A percentile compares a stretch with the other conserved stretches of the same genome.
Conservation (phyloP, 1,140 invertebrate species). For the Hycleus cichorii region DNA sequence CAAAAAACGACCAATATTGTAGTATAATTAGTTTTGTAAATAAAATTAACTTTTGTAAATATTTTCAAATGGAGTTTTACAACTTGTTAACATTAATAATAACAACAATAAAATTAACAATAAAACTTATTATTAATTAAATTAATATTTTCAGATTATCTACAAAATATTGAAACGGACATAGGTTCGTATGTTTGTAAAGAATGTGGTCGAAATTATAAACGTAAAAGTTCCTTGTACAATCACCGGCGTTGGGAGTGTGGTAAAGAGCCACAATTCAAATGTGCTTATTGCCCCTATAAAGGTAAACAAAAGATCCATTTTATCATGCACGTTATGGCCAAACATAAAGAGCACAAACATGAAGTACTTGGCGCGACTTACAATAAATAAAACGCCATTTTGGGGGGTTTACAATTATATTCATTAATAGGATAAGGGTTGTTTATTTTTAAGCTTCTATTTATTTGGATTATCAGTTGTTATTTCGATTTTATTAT, state of each 20-base stretch:
- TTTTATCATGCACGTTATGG: conserved; percentile 31
- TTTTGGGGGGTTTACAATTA: not conserved
- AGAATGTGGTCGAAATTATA: conserved; percentile 30
- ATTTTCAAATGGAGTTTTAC: not conserved
- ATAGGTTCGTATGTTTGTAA: conserved; percentile 8
- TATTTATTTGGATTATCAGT: not conserved
- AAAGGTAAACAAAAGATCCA: conserved; percentile 34
- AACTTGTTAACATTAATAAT: not conserved
- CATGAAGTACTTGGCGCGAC: conserved; percentile 7
- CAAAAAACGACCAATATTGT: too few species aligned
- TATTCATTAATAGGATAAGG: not conserved
- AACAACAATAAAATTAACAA: too few species aligned
- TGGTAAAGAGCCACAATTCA: conserved; percentile 49
- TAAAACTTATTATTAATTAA: not conserved
- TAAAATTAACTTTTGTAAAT: not conserved
- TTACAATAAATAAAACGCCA: not conserved
- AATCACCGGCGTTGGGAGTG: conserved; percentile 52
- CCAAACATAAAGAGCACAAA: conserved; percentile 35
- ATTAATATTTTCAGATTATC: not conserved
- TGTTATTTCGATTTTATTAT: not conserved
- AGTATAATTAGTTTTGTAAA: too few species aligned
- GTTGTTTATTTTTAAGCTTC: not conserved
- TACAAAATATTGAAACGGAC: too few species aligned
- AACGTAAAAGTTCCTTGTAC: conserved; percentile 42
- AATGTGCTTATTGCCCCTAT: conserved; percentile 48